Evolutionary conservation across 2,888 invertebrate species (phyloP).

Genomic region (Listrodromus nycthemerus): DNA sequence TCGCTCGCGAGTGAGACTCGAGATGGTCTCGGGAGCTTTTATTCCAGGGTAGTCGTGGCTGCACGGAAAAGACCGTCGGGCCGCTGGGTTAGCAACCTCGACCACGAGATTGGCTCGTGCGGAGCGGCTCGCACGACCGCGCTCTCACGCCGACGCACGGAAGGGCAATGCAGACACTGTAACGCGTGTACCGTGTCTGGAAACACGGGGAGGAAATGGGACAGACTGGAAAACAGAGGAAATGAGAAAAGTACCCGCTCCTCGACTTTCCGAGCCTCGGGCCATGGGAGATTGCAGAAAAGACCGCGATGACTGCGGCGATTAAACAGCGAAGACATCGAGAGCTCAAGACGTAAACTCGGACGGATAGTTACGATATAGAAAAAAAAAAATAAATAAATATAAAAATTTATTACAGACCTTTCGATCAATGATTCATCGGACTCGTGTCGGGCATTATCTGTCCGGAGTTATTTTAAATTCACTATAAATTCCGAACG

Average conservation of each 20-base stretch:
- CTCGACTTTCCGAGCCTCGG: neutral
- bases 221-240: constrained; percentile 20
- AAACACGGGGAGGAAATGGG: constrained; percentile 3
- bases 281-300: neutral
- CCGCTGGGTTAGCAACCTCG: constrained; percentile 27
- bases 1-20: constrained; percentile 51
- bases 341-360: neutral
- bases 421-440: constrained; percentile 1
- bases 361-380: neutral
- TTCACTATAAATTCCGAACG: neutral
- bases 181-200: neutral
- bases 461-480: neutral
- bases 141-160: constrained; percentile 17
- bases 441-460: neutral
- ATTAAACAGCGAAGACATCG: neutral
- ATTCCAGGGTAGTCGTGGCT: constrained; percentile 14
- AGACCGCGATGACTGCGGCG: neutral
- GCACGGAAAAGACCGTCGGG: constrained; percentile 50
- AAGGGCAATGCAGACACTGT: constrained; percentile 11
- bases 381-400: too few species aligned
- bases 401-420: neutral
- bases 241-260: constrained; percentile 16
- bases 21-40: constrained; percentile 60
- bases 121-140: constrained; percentile 15
- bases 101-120: constrained; percentile 20